Evolutionary conservation across 1,140 invertebrate species (phyloP).

Genomic region (Stegodyphus dumicola): DNA sequence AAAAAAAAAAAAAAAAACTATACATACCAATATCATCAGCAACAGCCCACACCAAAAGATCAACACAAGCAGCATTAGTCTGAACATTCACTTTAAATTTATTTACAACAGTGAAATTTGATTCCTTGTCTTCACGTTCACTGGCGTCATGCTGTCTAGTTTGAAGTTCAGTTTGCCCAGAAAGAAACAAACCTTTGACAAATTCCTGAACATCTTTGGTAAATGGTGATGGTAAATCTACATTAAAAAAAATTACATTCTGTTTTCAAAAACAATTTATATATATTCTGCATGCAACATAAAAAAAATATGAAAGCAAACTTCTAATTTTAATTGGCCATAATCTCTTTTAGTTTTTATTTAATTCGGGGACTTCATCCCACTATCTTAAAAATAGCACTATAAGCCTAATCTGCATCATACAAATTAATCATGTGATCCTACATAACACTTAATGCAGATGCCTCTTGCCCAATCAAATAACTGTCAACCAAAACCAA

Average conservation of each 20-base stretch:
- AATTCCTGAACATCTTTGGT: constrained; percentile 95
- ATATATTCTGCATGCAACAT: not conserved
- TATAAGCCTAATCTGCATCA: too few species aligned
- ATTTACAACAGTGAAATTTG: constrained; percentile 78
- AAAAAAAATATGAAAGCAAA: constrained; percentile 20
- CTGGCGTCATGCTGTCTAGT: constrained; percentile 84
- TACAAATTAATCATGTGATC: too few species aligned
- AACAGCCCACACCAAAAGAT: constrained; percentile 97
- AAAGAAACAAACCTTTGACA: constrained; percentile 86
- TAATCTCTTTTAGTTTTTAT: too few species aligned
- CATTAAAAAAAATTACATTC: constrained; percentile 30
- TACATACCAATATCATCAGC: constrained; percentile 92
- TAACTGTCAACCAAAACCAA: too few species aligned
- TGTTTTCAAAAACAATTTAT: not conserved
- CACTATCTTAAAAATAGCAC: too few species aligned
- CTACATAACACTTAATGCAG: too few species aligned
- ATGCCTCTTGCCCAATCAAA: too few species aligned
- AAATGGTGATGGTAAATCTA: constrained; percentile 87
- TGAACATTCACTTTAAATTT: constrained; percentile 96
- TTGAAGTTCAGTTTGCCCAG: constrained; percentile 88
- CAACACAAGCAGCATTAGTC: constrained; percentile 96
- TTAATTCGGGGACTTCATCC: too few species aligned
- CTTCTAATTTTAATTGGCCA: too few species aligned
- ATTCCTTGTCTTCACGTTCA: constrained; percentile 74
- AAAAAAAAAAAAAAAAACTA: not conserved